Conservation (phyloP, 2,113 vertebrate genomes). For the Zosterops pallidus region DNA sequence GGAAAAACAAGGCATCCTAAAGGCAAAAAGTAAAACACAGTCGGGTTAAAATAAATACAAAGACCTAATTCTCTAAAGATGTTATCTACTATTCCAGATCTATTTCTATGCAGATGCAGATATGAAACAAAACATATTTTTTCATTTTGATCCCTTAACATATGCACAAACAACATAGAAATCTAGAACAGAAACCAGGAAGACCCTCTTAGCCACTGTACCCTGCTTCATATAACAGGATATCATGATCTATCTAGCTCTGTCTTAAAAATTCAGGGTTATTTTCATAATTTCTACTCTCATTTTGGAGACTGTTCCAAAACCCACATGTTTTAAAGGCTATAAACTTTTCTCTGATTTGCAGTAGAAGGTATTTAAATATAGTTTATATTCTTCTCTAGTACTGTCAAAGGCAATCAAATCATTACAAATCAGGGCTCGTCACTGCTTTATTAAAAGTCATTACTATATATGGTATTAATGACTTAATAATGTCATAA, state of each 20-base stretch:
- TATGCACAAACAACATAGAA: not conserved
- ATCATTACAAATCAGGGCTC: not conserved
- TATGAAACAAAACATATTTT: not conserved
- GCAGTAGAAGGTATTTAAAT: not conserved
- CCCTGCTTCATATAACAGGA: not conserved
- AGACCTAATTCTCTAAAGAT: not conserved
- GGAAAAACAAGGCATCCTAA: conserved; percentile 96
- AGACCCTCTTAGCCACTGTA: not conserved
- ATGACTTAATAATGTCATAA: not conserved
- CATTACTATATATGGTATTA: not conserved
- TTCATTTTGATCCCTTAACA: not conserved
- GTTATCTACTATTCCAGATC: not conserved
- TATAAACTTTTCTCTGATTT: not conserved
- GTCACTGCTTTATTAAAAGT: not conserved
- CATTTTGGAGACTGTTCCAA: not conserved
- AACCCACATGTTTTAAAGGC: not conserved
- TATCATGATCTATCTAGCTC: not conserved
- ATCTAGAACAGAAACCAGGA: not conserved
- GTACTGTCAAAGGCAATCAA: not conserved
- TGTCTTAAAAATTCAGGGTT: not conserved
- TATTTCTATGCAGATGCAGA: not conserved
- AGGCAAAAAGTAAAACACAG: not conserved
- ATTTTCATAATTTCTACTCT: not conserved
- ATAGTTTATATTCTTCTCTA: not conserved
- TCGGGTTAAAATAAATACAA: not conserved